These are phyloP conservation scores for Laticauda laticaudata DNA, from an alignment of 2,113 vertebrate genomes.

Conservation along the genomic window DNA sequence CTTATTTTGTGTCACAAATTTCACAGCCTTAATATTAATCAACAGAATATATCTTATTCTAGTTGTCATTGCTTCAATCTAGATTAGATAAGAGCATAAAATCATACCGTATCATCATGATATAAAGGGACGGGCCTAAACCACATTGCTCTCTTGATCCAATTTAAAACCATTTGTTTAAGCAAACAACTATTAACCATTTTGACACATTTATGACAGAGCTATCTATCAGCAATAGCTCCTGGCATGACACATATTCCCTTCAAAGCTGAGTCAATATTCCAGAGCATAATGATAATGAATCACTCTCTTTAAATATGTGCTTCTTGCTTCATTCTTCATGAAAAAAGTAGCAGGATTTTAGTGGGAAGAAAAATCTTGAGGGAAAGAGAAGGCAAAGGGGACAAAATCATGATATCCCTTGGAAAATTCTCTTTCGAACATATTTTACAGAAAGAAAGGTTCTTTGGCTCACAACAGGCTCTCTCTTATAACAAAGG, in stretches of 20 bases:
- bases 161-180: slow-evolving; percentile 19
- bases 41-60: background rate
- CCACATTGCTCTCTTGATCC: slow-evolving; percentile 17
- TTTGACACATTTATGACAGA: background rate
- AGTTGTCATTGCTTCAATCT: background rate
- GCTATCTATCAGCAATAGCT: slow-evolving; percentile 30
- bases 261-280: slow-evolving; percentile 63
- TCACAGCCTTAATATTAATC: background rate
- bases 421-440: background rate
- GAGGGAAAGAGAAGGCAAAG: background rate
- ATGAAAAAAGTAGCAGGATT: background rate
- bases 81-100: background rate
- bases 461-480: background rate
- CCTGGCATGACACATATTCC: slow-evolving; percentile 41
- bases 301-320: slow-evolving; percentile 13
- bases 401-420: background rate
- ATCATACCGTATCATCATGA: background rate
- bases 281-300: slow-evolving; percentile 65
- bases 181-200: background rate
- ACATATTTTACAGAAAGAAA: background rate
- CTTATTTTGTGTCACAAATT: background rate
- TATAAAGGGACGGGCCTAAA: accelerated
- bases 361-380: background rate
- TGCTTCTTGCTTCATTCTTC: background rate
- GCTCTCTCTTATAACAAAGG: background rate